These are phyloP conservation scores for Proisotoma minuta DNA, from an alignment of 2,888 invertebrate genomes.

Conservation along the genomic window DNA sequence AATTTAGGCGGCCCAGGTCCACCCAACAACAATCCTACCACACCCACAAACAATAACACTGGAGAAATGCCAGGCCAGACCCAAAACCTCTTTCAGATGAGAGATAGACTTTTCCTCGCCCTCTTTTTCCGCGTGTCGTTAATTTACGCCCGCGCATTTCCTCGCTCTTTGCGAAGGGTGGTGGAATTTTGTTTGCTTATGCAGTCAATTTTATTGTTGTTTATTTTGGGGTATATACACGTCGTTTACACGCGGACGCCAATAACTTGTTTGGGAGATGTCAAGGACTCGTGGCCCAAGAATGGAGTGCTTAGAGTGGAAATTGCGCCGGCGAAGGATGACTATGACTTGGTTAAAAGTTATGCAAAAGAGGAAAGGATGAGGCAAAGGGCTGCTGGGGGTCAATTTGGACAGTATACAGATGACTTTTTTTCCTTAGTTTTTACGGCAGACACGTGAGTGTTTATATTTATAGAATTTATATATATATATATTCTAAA, in stretches of 20 bases:
- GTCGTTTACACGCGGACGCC: conserved; percentile 87
- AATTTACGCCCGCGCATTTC: conserved; percentile 86
- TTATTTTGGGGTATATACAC: conserved; percentile 72
- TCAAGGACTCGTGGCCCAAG: conserved; percentile 85
- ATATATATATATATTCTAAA: neutral
- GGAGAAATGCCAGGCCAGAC: conserved; percentile 44
- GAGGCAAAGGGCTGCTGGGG: conserved; percentile 55
- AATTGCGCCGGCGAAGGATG: conserved; percentile 67
- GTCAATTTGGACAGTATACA: conserved; percentile 41
- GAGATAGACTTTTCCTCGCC: conserved; percentile 90
- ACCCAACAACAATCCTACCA: conserved; percentile 15
- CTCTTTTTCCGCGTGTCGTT: conserved; percentile 88
- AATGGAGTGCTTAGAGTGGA: conserved; percentile 87
- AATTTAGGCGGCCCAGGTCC: neutral
- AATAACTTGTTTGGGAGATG: conserved; percentile 84
- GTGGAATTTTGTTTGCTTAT: conserved; percentile 77
- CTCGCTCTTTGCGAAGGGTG: conserved; percentile 71
- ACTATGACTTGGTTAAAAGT: conserved; percentile 74
- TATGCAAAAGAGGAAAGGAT: conserved; percentile 75
- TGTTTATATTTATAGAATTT: conserved; percentile 1
- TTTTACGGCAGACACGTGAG: conserved; percentile 45
- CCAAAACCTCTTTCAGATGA: conserved; percentile 56
- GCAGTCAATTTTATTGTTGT: conserved; percentile 48
- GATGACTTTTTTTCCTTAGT: conserved; percentile 45
- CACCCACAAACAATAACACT: conserved; percentile 42